Base-by-base conservation (phyloP, 2,113 vertebrate species). In the Serilophus lunatus region DNA sequence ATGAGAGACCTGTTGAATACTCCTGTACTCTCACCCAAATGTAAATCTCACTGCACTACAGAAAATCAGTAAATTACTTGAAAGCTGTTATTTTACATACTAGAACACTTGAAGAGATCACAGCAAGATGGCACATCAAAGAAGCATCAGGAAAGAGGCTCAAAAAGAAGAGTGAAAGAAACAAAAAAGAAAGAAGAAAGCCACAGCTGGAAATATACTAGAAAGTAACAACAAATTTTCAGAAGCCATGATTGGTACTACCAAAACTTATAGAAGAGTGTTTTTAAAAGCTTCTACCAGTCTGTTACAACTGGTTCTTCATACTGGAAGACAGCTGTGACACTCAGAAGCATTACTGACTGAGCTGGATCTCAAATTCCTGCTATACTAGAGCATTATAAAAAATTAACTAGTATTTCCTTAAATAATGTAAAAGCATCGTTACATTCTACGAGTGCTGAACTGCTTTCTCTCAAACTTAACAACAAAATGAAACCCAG, bases 371-470 rank as follows among this genome's bases (percentile, higher is more conserved):
- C 95, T 96, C 95, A 44, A 88, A 90, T 96, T 94, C 82, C 82
- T 86, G 64, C 42, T 92, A 96, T 2, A 45, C 61, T 72, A 93
- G 69, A 94, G 57, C 88, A 69, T 65, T 79, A 96, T 96, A 94
- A 97, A 96, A 96, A 95, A 96, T 96, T 97, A 90, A 97, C 31
- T 36, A 54, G 59, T 20, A 88, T 88, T 88, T 96, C 29, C 79
- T 93, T 95, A 93, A 96, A 97, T 96, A 95, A 95, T 92, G 88
- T 57, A 96, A 57, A 86, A 92, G 85, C 12, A 40, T 53, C 72
- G 7, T 68, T 75, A 56, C 47, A 68, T 78, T 93, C 92, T 45
- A 83, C 31, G 12, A 95, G 40, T 22, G 11, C 51, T 88, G 44
- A 95, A 85, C 44, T 92, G 49, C 80, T 81, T 75, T 92, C 59